These are phyloP conservation scores for Leucophora obtusa DNA, from an alignment of 2,888 invertebrate species.

Conservation along the genomic window DNA sequence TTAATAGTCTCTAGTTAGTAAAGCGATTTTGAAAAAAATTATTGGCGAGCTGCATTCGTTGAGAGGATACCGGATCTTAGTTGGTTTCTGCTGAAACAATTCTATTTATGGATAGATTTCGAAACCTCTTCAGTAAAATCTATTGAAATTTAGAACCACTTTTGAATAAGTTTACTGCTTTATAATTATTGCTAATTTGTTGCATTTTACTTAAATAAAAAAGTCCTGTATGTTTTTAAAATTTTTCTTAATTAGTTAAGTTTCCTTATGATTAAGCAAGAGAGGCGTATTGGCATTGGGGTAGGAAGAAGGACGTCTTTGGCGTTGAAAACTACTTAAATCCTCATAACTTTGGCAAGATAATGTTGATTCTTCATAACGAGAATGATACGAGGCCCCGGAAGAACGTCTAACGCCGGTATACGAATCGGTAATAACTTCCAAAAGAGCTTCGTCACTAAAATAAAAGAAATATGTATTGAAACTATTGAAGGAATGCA, in stretches of 20 bases:
- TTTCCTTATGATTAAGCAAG: constrained; percentile 75
- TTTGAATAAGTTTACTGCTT: neutral
- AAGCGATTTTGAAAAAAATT: no score
- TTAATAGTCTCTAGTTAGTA: no score
- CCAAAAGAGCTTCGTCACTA: constrained; percentile 78
- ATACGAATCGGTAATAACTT: constrained; percentile 76
- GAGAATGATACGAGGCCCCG: constrained; percentile 74
- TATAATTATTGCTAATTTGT: constrained; percentile 21
- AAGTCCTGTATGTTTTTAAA: no score
- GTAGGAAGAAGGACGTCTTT: constrained; percentile 73
- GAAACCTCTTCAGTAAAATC: no score
- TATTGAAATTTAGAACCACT: no score
- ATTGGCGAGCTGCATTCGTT: no score
- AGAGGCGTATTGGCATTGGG: constrained; percentile 77
- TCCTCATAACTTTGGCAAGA: constrained; percentile 76
- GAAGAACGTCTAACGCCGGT: constrained; percentile 74
- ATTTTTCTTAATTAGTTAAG: constrained; percentile 55
- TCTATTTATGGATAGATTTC: no score
- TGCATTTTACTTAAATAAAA: no score
- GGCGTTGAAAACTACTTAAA: constrained; percentile 67
- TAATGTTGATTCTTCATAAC: constrained; percentile 75
- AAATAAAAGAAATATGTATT: no score
- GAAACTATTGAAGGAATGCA: no score
- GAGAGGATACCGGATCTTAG: no score
- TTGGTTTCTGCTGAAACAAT: no score